A percentile compares a stretch with the other conserved stretches of the same genome.
Evolutionary conservation across 35 echinoderm and acorn worm species (phyloP).

Genomic region (Acanthaster planci): DNA sequence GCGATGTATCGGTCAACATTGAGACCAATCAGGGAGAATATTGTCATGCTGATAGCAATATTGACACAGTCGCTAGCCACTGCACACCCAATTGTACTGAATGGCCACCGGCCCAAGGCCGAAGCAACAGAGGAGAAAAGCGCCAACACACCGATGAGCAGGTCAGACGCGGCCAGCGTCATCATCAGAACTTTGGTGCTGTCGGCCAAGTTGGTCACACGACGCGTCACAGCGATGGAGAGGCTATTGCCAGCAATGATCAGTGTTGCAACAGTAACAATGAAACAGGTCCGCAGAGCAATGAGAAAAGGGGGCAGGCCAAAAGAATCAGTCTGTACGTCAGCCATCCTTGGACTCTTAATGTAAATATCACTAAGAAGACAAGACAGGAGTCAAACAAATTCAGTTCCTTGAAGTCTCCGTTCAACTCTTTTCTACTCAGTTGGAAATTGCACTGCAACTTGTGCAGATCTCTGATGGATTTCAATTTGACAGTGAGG

Average conservation of each 20-base stretch:
- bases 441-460: too few relatives aligned
- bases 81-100: neutral
- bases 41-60: neutral
- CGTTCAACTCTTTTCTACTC: too few relatives aligned
- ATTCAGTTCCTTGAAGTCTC: too few relatives aligned
- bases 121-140: neutral
- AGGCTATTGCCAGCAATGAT: neutral
- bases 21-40: neutral
- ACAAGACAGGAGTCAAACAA: too few relatives aligned
- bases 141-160: neutral
- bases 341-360: too few relatives aligned
- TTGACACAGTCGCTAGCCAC: too few relatives aligned
- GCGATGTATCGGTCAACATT: conserved; percentile 8
- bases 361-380: too few relatives aligned
- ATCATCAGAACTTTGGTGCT: conserved; percentile 16
- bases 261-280: neutral
- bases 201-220: conserved; percentile 6
- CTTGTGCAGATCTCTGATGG: too few relatives aligned
- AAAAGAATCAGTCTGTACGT: neutral
- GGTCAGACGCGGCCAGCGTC: neutral
- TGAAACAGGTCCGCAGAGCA: conserved; percentile 5
- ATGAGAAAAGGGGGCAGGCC: neutral
- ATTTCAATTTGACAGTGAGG: too few relatives aligned
- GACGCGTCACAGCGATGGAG: conserved; percentile 1
- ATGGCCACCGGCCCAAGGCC: neutral